Base-by-base conservation (phyloP, 2,113 vertebrate genomes). In the Thryonomys swinderianus region DNA sequence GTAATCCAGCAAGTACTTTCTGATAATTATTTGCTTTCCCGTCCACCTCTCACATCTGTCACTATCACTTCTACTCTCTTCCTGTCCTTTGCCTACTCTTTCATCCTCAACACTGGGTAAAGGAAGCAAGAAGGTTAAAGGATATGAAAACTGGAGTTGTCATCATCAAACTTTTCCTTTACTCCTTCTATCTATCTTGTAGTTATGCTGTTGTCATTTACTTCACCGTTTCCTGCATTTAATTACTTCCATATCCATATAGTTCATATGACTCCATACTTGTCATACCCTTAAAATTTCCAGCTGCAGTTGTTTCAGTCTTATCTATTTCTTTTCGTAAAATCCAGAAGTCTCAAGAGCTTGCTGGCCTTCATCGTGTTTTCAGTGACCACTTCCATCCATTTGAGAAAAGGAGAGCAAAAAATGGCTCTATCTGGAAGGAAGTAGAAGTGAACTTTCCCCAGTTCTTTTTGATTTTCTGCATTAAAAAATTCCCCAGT, bases 271-370 rank as follows among this genome's bases (percentile, higher is more conserved):
- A 66, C 71, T 23, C 34, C 20, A 64, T 51, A 87, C 18, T 74
- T 91, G 83, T 94, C 80, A 76, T 27, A 82, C 17, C 34, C 11
- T 17, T 74, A 59, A 40, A 34, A 69, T 86, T 83, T 90, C 79
- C 32, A 40, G 40, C 53, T 93, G 57, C 45, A 40, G 7, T 92
- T 93, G 21, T 9, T 83, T 96, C n/a, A 89, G 0, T 91, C 11
- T 40, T 86, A 4, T 85, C 30, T 90, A 40, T 94, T 86, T 88
- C n/a, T 94, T 2, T 94, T 88, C 51, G 93, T 86, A 91, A 93
- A 73, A 80, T 67, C 2, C 8, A 69, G 7, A 80, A 59, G 73
- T 90, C 30, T 86, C 9, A 73, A 67, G 51, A 37, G 88, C 9
- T 67, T 78, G 7, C 48, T 93, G 13, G 23, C 4, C 4, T 74